Percentiles rank a stretch among this genome's conserved stretches.
These are phyloP conservation scores for Etheostoma perlongum DNA, from an alignment of 2,797 vertebrate species.

Conservation along the genomic window DNA sequence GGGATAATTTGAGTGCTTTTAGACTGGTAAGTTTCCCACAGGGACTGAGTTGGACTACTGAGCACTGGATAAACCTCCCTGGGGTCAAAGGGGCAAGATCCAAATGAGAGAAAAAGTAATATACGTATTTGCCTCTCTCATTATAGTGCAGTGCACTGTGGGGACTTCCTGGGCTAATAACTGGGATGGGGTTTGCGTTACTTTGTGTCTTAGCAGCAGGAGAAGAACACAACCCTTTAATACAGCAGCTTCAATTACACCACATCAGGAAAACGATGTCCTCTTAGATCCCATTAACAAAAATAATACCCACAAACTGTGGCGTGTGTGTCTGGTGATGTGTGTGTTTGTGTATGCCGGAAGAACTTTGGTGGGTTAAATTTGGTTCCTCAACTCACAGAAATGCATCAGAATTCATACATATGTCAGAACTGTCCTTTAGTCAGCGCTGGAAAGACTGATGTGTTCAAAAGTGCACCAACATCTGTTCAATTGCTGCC, in stretches of 20 bases:
- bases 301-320: constrained; percentile 66
- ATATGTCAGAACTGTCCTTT: constrained; percentile 57
- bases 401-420: constrained; percentile 13
- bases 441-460: constrained; percentile 54
- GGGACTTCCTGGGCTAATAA: constrained; percentile 84
- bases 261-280: constrained; percentile 80
- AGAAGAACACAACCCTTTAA: constrained; percentile 85
- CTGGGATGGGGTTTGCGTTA: constrained; percentile 80
- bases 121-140: constrained; percentile 81
- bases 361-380: constrained; percentile 32
- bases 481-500: constrained; percentile 84
- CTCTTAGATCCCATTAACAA: constrained; percentile 82
- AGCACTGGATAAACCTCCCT: constrained; percentile 38
- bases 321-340: constrained; percentile 17
- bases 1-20: neutral
- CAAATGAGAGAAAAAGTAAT: constrained; percentile 77
- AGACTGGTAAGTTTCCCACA: constrained; percentile 1
- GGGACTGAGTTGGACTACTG: constrained; percentile 36
- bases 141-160: constrained; percentile 80
- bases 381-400: constrained; percentile 16
- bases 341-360: constrained; percentile 25
- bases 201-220: constrained; percentile 81
- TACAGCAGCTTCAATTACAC: constrained; percentile 85
- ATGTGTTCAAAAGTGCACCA: constrained; percentile 68
- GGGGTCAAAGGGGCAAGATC: constrained; percentile 80